phyloP scores from a whole-genome alignment of 2,888 invertebrate species.

The Dendrolimus houi region DNA sequence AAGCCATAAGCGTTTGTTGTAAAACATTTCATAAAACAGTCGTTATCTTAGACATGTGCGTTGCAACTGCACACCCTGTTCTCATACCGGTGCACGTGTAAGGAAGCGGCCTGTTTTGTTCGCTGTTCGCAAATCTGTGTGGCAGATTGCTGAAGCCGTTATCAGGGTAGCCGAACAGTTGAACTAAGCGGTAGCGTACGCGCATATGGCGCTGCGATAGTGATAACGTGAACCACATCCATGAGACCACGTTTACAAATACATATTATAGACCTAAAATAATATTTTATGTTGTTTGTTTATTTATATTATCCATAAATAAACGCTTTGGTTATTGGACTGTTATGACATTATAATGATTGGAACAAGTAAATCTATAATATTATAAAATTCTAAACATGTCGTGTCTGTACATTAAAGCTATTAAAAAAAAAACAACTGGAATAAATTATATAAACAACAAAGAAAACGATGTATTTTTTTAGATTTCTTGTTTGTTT shows the following conservation, averaged over 20 bases:
- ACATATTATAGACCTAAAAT: too few relatives aligned
- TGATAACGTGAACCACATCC: constrained; percentile 21
- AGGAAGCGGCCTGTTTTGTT: constrained; percentile 37
- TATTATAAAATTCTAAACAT: too few relatives aligned
- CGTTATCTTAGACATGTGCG: constrained; percentile 54
- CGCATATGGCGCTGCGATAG: constrained; percentile 21
- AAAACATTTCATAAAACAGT: constrained; percentile 65
- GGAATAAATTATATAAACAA: too few relatives aligned
- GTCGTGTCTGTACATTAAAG: too few relatives aligned
- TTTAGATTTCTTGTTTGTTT: too few relatives aligned
- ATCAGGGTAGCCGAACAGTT: constrained; percentile 17
- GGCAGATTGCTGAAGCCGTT: constrained; percentile 47
- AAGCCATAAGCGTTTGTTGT: constrained; percentile 54
- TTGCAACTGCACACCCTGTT: constrained; percentile 32
- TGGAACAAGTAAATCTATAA: too few relatives aligned
- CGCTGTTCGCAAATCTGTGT: constrained; percentile 65
- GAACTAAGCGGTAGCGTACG: constrained; percentile 15
- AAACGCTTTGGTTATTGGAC: too few relatives aligned
- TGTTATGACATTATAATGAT: too few relatives aligned
- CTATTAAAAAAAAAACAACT: too few relatives aligned
- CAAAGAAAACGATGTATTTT: too few relatives aligned
- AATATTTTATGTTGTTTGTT: too few relatives aligned
- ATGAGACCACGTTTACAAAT: background rate
- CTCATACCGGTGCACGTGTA: constrained; percentile 58
- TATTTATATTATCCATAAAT: too few relatives aligned